phyloP scores from a whole-genome alignment of 2,888 invertebrate genomes.

The Tachina grossa region DNA sequence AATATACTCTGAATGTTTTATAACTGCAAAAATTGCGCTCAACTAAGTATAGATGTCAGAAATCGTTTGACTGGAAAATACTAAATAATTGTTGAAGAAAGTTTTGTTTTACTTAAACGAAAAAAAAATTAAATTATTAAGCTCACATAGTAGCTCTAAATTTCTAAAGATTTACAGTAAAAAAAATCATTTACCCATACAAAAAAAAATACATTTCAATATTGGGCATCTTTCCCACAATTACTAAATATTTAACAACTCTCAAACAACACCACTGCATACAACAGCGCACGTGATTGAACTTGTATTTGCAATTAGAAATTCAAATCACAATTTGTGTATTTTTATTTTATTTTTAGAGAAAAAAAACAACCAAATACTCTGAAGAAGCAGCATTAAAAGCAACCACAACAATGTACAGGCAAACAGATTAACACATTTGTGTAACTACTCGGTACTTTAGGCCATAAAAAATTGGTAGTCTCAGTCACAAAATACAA shows the following conservation, averaged over 20 bases:
- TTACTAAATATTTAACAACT: constrained; percentile 37
- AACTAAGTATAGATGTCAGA: too few species aligned
- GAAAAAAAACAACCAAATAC: constrained; percentile 43
- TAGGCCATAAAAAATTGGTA: constrained; percentile 58
- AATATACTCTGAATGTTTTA: too few species aligned
- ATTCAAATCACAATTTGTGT: constrained; percentile 71
- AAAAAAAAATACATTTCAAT: neutral
- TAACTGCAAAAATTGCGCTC: too few species aligned
- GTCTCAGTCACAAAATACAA: constrained; percentile 38
- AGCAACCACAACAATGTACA: constrained; percentile 57
- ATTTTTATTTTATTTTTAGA: constrained; percentile 34
- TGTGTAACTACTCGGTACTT: constrained; percentile 66
- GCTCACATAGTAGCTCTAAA: too few species aligned
- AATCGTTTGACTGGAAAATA: too few species aligned
- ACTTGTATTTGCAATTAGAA: constrained; percentile 72
- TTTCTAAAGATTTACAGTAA: too few species aligned
- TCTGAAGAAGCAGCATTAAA: constrained; percentile 66
- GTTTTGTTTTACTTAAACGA: too few species aligned
- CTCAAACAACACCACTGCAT: constrained; percentile 37
- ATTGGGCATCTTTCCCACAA: constrained; percentile 26
- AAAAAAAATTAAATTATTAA: too few species aligned
- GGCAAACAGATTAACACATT: constrained; percentile 70
- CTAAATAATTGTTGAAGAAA: too few species aligned
- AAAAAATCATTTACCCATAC: too few species aligned
- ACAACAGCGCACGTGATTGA: constrained; percentile 72